These are phyloP conservation scores for Pelecanus crispus DNA, from an alignment of 2,113 vertebrate species.

Conservation along the genomic window DNA sequence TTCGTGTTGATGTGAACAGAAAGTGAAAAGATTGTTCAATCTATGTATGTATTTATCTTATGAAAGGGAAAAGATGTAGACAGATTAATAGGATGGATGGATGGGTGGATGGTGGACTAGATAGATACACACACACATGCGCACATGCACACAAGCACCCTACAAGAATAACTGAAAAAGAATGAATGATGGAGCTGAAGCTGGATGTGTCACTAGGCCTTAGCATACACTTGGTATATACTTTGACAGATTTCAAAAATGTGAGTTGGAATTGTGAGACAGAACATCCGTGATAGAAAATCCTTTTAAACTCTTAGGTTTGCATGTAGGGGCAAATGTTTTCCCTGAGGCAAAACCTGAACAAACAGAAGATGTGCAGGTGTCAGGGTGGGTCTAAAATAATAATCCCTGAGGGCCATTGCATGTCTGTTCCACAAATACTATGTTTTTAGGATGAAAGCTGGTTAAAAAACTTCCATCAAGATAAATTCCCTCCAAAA, in stretches of 20 bases:
- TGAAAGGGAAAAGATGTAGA: background rate
- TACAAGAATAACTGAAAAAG: background rate
- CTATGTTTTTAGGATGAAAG: background rate
- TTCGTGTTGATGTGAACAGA: background rate
- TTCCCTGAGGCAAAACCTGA: background rate
- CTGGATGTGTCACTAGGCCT: background rate
- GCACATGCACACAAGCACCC: background rate
- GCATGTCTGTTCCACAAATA: background rate
- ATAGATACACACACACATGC: too few relatives aligned
- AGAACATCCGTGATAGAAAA: background rate
- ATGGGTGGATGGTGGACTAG: background rate
- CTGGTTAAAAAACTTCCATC: background rate
- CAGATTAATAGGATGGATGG: background rate
- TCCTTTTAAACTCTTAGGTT: background rate
- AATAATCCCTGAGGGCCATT: background rate
- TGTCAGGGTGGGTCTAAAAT: background rate
- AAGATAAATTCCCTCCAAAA: background rate
- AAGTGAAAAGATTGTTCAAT: background rate
- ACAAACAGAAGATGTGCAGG: constrained; percentile 1
- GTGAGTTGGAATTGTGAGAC: background rate
- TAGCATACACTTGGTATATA: background rate
- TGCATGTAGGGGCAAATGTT: background rate
- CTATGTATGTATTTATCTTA: background rate
- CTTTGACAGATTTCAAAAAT: background rate
- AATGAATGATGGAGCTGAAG: background rate